Percentiles rank a stretch among this genome's conserved stretches.
Conservation (phyloP, 2,797 vertebrate species). For the Falco columbarius region DNA sequence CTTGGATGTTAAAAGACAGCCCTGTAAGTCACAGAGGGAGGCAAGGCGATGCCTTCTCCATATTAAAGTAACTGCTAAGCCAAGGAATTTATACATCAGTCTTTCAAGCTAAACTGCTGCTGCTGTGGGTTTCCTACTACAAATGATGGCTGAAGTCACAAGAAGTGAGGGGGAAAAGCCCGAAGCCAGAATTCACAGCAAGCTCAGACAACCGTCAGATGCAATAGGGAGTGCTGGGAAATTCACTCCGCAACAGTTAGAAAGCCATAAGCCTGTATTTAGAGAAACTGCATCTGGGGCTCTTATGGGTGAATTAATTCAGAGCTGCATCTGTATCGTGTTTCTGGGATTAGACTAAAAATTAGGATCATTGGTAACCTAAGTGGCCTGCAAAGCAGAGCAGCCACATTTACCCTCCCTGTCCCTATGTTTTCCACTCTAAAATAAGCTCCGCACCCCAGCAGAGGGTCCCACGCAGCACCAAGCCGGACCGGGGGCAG, state of each 20-base stretch:
- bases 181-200: not conserved
- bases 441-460: not conserved
- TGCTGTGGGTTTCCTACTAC: not conserved
- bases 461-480: not conserved
- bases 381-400: not conserved
- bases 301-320: not conserved
- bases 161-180: not conserved
- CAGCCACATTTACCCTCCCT: not conserved
- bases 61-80: not conserved
- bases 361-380: not conserved
- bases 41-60: not conserved
- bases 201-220: not conserved
- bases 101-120: not conserved
- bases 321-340: not conserved
- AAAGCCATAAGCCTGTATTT: not conserved
- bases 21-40: not conserved
- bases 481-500: not conserved
- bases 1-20: not conserved
- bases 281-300: not conserved
- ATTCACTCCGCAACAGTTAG: not conserved
- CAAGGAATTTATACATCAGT: not conserved
- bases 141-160: not conserved
- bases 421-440: not conserved
- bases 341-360: not conserved
- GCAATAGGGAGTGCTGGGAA: not conserved